Evolutionary conservation across 2,113 vertebrate genomes (phyloP), one percentile per base, ranked within the genome.

Genomic region (Psilopsiagon aurifrons): DNA sequence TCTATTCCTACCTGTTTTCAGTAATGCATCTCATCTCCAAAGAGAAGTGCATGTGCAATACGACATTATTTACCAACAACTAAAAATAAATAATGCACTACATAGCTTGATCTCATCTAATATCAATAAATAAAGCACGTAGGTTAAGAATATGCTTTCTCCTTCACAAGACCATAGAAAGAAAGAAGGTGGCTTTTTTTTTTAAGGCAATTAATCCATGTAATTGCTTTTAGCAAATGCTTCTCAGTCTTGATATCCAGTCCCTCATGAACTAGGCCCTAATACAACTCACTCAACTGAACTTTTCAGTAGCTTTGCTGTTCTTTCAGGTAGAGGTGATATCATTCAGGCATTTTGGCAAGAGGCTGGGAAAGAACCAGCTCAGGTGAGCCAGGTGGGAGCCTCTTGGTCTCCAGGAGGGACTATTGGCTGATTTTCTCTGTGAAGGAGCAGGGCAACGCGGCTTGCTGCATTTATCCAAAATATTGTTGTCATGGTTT

Each of bases 91-190:
- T 39, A 80, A 80, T 2, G 0, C 35, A 29, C 35, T 59, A 35
- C 13, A 10, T 54, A 57, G 31, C 55, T 84, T 78, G 52, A 82
- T 60, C 52, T 89, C 62, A 33, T 55, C 27, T 71, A 59, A 55
- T 31, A 33, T 78, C 60, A 75, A 33, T 64, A 78, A 95, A 71
- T 60, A 84, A 79, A 78, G 28, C 8, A 15, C 43, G 7, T 19
- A 67, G 74, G 23, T 37, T 77, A 86, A 70, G 47, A 70, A 39
- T 46, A 52, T 64, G 9, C 68, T 89, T 95, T 82, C 31, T 89
- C 17, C 11, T 86, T 31, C 29, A 54, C 5, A 60, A 7, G 28
- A 33, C 43, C 14, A 16, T 3, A 29, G 23, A 62, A 75, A 76
- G 35, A 67, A 31, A 54, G 43, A 89, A 74, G 67, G 63, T 68